phyloP scores from a whole-genome alignment of 1,140 invertebrate species.

The Eufriesea mexicana region DNA sequence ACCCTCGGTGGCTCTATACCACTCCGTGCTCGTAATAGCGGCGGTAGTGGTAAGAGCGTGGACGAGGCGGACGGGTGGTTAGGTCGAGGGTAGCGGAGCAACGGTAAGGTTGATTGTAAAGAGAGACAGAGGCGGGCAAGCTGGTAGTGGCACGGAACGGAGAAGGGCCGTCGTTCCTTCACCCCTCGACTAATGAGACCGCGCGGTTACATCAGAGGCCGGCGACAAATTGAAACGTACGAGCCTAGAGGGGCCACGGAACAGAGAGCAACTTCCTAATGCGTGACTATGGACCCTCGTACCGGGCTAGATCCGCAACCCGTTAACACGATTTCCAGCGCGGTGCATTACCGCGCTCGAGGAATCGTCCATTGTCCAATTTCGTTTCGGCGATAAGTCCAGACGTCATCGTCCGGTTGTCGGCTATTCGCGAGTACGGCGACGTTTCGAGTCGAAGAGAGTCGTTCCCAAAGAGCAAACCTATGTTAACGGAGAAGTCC shows the following conservation, averaged over 20 bases:
- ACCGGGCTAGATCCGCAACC: constrained; percentile 55
- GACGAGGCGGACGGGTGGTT: constrained; percentile 59
- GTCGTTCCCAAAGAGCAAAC: neutral
- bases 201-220: constrained; percentile 79
- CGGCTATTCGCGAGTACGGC: too few relatives aligned
- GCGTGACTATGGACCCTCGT: constrained; percentile 60
- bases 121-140: constrained; percentile 59
- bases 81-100: constrained; percentile 69
- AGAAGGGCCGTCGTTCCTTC: constrained; percentile 67
- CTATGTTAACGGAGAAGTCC: neutral
- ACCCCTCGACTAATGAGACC: constrained; percentile 78
- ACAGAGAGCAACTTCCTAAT: constrained; percentile 72
- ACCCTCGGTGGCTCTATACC: neutral
- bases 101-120: constrained; percentile 79
- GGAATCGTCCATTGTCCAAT: constrained; percentile 56
- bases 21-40: neutral
- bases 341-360: neutral
- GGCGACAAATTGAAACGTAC: constrained; percentile 81
- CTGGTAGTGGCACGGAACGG: constrained; percentile 48
- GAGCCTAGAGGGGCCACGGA: constrained; percentile 73
- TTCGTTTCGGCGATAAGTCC: constrained; percentile 25
- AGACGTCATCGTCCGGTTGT: neutral
- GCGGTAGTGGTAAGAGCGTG: constrained; percentile 47
- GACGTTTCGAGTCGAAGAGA: too few relatives aligned
- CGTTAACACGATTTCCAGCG: constrained; percentile 58